Percentiles rank a stretch among this genome's conserved stretches.
phyloP scores from a whole-genome alignment of 2,888 invertebrate species.

The Protophormia terraenovae region DNA sequence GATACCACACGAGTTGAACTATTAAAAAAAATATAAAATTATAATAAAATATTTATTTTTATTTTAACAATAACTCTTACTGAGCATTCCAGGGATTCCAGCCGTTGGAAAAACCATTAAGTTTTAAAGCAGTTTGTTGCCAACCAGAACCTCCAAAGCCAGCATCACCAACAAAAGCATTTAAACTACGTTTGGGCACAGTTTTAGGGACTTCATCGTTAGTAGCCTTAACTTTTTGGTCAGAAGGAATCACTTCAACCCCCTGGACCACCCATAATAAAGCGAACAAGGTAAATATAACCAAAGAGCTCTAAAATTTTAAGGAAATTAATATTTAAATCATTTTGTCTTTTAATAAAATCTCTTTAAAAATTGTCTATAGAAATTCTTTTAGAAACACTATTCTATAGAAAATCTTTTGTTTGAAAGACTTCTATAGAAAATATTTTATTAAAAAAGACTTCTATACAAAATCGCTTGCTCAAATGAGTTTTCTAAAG shows the following conservation, averaged over 20 bases:
- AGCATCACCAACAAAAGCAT: conserved; percentile 69
- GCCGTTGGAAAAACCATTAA: conserved; percentile 61
- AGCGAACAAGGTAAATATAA: conserved; percentile 54
- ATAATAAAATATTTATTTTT: background rate
- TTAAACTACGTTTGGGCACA: conserved; percentile 75
- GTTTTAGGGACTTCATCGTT: conserved; percentile 27
- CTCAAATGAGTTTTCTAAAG: background rate
- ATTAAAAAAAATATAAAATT: background rate
- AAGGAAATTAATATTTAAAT: background rate
- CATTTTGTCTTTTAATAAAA: background rate
- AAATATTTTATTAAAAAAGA: too few species aligned
- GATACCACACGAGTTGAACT: conserved; percentile 61
- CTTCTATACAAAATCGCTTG: too few species aligned
- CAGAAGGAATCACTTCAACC: conserved; percentile 29
- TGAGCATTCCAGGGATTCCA: conserved; percentile 71
- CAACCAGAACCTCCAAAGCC: conserved; percentile 61
- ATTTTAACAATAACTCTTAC: conserved; percentile 43
- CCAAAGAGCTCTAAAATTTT: conserved; percentile 21
- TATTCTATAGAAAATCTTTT: background rate
- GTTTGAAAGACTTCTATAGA: background rate
- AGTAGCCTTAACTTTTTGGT: conserved; percentile 58
- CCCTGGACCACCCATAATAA: conserved; percentile 37
- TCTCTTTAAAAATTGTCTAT: background rate
- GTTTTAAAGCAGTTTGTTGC: conserved; percentile 58
- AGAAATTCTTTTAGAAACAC: background rate